A percentile compares a stretch with the other conserved stretches of the same genome.
Conservation (phyloP, 1,140 invertebrate species). For the Cepaea nemoralis region DNA sequence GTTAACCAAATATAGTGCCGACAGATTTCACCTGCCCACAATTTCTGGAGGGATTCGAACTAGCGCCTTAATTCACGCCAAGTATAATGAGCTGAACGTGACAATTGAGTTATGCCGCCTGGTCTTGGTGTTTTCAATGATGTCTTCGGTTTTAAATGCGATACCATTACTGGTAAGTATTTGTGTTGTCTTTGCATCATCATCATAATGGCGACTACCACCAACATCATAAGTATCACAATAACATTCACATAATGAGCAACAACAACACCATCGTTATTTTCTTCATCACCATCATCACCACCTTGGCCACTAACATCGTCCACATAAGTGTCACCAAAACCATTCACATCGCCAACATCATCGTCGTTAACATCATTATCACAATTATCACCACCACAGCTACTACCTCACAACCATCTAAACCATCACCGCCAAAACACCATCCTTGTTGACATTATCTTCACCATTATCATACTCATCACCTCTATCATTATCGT, state of each 20-base stretch:
- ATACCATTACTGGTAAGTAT: slow-evolving; percentile 55
- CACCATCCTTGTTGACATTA: no score
- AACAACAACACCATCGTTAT: background rate
- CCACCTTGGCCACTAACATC: background rate
- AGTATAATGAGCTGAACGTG: slow-evolving; percentile 53
- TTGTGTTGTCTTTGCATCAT: background rate
- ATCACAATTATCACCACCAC: no score
- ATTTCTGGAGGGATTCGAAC: slow-evolving; percentile 41
- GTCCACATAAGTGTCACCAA: no score
- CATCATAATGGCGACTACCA: no score
- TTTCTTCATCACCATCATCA: background rate
- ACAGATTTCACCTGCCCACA: slow-evolving; percentile 44
- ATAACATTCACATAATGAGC: background rate
- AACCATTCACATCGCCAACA: no score
- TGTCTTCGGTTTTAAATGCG: slow-evolving; percentile 46
- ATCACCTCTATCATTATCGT: no score
- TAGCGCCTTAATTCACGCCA: slow-evolving; percentile 41
- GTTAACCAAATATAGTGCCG: slow-evolving; percentile 52
- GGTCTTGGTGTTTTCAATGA: slow-evolving; percentile 43
- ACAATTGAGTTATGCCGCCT: slow-evolving; percentile 53
- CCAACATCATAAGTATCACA: background rate
- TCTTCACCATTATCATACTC: no score
- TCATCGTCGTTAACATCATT: no score
- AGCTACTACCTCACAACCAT: no score
- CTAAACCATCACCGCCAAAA: no score